Evolutionary conservation across 2,113 vertebrate species (phyloP).

Genomic region (Tamias sibiricus): DNA sequence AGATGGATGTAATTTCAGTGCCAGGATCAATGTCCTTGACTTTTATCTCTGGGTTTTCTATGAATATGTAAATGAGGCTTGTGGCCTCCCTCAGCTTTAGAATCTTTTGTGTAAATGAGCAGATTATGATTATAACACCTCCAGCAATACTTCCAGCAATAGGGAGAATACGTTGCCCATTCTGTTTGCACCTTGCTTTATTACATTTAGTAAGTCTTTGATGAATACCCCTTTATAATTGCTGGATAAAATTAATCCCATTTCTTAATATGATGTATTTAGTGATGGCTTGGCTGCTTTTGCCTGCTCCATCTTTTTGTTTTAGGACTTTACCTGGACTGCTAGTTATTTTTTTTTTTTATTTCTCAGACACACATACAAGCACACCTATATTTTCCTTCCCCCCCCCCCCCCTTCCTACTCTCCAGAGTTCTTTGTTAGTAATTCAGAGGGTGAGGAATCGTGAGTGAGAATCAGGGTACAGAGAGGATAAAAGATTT

Average conservation of each 20-base stretch:
- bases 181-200: constrained; percentile 47
- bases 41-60: constrained; percentile 65
- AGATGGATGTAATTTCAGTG: constrained; percentile 76
- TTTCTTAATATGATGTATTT: constrained; percentile 51
- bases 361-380: constrained; percentile 14
- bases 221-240: constrained; percentile 41
- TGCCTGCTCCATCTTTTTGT: constrained; percentile 7
- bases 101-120: constrained; percentile 49
- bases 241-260: constrained; percentile 42
- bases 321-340: constrained; percentile 45
- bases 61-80: constrained; percentile 73
- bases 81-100: constrained; percentile 26
- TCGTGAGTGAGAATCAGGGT: neutral
- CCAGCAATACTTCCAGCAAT: constrained; percentile 47
- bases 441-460: constrained; percentile 15
- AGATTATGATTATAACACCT: constrained; percentile 64
- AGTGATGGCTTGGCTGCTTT: constrained; percentile 39
- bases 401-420: neutral
- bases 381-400: neutral
- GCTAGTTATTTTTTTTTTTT: constrained; percentile 16
- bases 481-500: neutral
- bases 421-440: constrained; percentile 19
- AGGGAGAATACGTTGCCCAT: neutral
- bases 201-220: constrained; percentile 43
- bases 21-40: constrained; percentile 66